phyloP scores from a whole-genome alignment of 2,797 vertebrate genomes.

The Lagocephalus sceleratus region DNA sequence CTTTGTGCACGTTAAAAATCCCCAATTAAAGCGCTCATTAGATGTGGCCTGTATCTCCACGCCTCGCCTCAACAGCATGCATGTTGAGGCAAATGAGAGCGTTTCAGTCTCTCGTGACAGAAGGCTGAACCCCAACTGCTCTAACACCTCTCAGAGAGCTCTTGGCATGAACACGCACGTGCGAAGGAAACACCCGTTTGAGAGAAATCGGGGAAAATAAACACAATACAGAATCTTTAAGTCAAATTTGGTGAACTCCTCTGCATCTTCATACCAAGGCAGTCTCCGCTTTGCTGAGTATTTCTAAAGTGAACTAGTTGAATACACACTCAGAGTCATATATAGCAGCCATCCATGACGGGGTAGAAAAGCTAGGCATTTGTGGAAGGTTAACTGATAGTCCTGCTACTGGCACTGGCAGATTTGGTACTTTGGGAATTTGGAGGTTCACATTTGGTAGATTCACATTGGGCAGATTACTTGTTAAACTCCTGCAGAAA shows the following conservation, averaged over 20 bases:
- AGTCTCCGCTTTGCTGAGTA: slow-evolving; percentile 80
- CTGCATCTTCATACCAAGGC: slow-evolving; percentile 97
- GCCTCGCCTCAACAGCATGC: slow-evolving; percentile 91
- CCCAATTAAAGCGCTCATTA: slow-evolving; percentile 14
- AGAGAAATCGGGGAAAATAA: neutral
- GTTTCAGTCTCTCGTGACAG: slow-evolving; percentile 80
- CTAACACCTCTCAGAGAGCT: slow-evolving; percentile 85
- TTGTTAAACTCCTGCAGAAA: slow-evolving; percentile 99
- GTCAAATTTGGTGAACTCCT: neutral
- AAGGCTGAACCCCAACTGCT: slow-evolving; percentile 83
- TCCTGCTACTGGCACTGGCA: slow-evolving; percentile 88
- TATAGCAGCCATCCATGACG: slow-evolving; percentile 99
- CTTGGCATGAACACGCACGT: slow-evolving; percentile 97
- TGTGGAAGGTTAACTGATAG: slow-evolving; percentile 99
- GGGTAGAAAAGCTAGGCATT: slow-evolving; percentile 99
- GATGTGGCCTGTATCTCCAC: slow-evolving; percentile 84
- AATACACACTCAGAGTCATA: slow-evolving; percentile 99
- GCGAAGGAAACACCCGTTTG: slow-evolving; percentile 4
- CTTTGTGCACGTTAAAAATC: slow-evolving; percentile 18
- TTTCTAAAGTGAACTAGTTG: slow-evolving; percentile 90
- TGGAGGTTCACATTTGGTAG: slow-evolving; percentile 99
- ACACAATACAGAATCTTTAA: neutral
- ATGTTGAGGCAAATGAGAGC: slow-evolving; percentile 87
- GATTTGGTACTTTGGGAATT: slow-evolving; percentile 99
- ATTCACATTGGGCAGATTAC: slow-evolving; percentile 99